phyloP scores from a whole-genome alignment of 2,113 vertebrate genomes.

The Equus quagga region DNA sequence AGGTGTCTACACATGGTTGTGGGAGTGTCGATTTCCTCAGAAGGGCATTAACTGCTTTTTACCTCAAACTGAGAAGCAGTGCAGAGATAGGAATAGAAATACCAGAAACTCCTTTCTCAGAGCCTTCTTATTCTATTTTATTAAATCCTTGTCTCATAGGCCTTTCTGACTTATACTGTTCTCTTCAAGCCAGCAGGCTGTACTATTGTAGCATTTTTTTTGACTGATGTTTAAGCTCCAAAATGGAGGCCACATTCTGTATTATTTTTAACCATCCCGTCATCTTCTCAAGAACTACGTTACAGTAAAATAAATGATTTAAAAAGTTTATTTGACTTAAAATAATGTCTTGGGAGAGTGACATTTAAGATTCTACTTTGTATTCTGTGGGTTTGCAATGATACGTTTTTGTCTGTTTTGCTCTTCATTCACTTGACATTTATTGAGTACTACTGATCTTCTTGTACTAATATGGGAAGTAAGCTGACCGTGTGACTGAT shows the following conservation, averaged over 20 bases:
- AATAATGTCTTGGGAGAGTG: not conserved
- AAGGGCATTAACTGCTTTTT: not conserved
- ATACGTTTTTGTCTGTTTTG: not conserved
- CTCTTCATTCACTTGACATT: not conserved
- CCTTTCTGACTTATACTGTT: not conserved
- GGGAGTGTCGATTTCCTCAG: not conserved
- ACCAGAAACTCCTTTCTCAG: not conserved
- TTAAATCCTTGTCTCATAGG: not conserved
- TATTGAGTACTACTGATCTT: not conserved
- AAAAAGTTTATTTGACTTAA: not conserved
- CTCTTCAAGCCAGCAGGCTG: not conserved
- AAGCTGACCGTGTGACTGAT: not conserved
- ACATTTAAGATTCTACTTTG: not conserved
- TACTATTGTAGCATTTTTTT: not conserved
- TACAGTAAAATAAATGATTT: not conserved
- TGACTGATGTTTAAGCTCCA: not conserved
- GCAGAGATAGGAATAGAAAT: not conserved
- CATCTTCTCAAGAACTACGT: not conserved
- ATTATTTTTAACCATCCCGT: not conserved
- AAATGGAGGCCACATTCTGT: not conserved
- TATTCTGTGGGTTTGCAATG: not conserved
- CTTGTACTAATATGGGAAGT: not conserved
- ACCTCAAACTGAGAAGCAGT: not conserved
- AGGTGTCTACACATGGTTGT: too few relatives aligned
- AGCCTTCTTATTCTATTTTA: not conserved